These are phyloP conservation scores for Lasiurus cinereus DNA, from an alignment of 2,113 vertebrate genomes.

Conservation along the genomic window DNA sequence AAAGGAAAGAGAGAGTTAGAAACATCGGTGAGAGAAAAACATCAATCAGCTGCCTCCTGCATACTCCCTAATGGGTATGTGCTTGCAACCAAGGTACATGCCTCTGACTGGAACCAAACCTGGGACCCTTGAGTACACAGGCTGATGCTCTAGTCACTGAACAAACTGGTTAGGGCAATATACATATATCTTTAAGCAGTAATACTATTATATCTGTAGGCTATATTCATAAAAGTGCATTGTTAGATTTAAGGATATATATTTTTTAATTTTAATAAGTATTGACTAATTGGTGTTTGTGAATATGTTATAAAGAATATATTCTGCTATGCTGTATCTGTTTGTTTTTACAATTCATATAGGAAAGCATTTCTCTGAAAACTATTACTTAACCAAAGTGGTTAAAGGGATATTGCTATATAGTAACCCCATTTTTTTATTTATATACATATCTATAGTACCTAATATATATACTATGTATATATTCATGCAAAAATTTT, in stretches of 20 bases:
- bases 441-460: neutral
- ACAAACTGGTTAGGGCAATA: neutral
- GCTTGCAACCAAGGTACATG: too few species aligned
- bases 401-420: neutral
- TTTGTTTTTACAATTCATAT: slow-evolving; percentile 6
- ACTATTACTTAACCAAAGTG: neutral
- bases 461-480: neutral
- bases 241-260: neutral
- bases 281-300: neutral
- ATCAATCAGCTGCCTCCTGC: too few species aligned
- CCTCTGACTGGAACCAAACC: too few species aligned
- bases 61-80: too few species aligned
- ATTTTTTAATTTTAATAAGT: slow-evolving; percentile 26
- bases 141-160: too few species aligned
- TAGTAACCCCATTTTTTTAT: neutral
- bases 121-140: too few species aligned
- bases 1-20: too few species aligned
- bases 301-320: slow-evolving; percentile 35
- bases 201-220: neutral
- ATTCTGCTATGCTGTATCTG: neutral
- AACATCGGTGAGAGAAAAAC: too few species aligned
- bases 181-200: neutral
- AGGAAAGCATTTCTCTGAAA: slow-evolving; percentile 20
- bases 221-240: neutral
- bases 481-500: neutral